phyloP scores from a whole-genome alignment of 1,140 invertebrate species.

The Zaprionus gabonicus region DNA sequence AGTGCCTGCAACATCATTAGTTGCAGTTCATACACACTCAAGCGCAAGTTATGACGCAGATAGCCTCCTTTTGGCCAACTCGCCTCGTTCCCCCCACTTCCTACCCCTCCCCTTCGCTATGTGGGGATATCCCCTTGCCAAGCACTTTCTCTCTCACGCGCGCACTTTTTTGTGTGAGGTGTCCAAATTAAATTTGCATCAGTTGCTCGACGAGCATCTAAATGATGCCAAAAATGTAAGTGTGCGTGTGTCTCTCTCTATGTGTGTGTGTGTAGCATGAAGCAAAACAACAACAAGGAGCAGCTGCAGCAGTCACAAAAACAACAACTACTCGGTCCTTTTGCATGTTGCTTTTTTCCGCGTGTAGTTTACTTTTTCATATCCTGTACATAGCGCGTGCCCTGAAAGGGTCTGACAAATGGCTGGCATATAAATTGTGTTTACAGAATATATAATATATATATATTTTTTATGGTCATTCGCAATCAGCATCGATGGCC shows the following conservation, averaged over 20 bases:
- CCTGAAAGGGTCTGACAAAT: neutral
- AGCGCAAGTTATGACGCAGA: constrained; percentile 70
- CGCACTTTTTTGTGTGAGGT: constrained; percentile 68
- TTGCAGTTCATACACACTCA: constrained; percentile 78
- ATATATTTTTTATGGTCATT: neutral
- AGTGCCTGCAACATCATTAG: constrained; percentile 82
- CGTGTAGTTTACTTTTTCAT: constrained; percentile 47
- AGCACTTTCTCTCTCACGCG: constrained; percentile 6
- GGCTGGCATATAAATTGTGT: neutral
- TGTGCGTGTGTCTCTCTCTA: constrained; percentile 23
- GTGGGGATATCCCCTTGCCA: neutral
- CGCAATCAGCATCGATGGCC: neutral
- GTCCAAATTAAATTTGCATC: constrained; percentile 82
- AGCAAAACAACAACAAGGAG: constrained; percentile 41
- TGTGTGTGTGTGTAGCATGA: constrained; percentile 41
- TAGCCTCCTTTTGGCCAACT: constrained; percentile 26
- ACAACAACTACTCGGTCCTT: constrained; percentile 62
- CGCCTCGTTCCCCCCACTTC: neutral
- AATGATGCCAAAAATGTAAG: constrained; percentile 72
- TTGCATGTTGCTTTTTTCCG: constrained; percentile 60
- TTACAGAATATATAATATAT: neutral
- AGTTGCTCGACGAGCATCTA: constrained; percentile 78
- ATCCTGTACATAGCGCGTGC: neutral
- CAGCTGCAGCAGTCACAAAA: constrained; percentile 27
- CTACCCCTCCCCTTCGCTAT: neutral